Base-by-base conservation (phyloP, 2,797 vertebrate genomes). In the Pseudomugil gertrudae region DNA sequence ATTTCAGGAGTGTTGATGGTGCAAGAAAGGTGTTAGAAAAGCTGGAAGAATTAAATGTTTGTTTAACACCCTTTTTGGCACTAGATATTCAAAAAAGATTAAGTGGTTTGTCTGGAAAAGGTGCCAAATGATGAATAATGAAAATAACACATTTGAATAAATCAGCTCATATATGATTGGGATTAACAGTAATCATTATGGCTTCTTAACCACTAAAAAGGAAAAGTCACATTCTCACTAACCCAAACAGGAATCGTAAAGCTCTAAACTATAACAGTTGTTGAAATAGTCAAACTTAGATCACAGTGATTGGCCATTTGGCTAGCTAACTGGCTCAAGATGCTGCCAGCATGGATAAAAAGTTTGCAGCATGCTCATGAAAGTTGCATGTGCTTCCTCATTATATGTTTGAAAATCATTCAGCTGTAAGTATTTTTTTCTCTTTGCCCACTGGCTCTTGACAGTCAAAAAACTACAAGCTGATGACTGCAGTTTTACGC, bases 401-500 rank as follows among this genome's bases (percentile, higher is more conserved):
- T 81, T 76, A 69, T 56, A 36, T 30, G 19, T 60, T 69, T 65
- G 33, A 59, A 72, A 74, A 74, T 59, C 69, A 65, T 51, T 69
- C 77, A 55, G 26, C 55, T 29, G 9, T 54, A 54, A 45, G 1
- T 19, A n/a, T 48, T 47, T 9, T 1, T 27, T 33, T 35, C 30
- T 66, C 43, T 55, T 4, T 19, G 1, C 2, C 5, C 3, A 33
- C 13, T 17, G 51, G 27, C 54, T 75, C 40, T 56, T 26, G 9
- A 63, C 66, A 74, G 54, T 35, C 50, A 48, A 74, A 71, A 57
- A 32, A 32, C 8, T 47, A 59, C 69, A 58, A 73, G 74, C 67
- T 40, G 56, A 77, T 81, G 72, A 47, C 63, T 60, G 83, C 68
- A 67, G 60, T 66, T 80, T 79, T 79, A 74, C 61, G 66, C 70